Evolutionary conservation across 1,140 invertebrate genomes (phyloP).

Genomic region (Zaprionus vittiger): DNA sequence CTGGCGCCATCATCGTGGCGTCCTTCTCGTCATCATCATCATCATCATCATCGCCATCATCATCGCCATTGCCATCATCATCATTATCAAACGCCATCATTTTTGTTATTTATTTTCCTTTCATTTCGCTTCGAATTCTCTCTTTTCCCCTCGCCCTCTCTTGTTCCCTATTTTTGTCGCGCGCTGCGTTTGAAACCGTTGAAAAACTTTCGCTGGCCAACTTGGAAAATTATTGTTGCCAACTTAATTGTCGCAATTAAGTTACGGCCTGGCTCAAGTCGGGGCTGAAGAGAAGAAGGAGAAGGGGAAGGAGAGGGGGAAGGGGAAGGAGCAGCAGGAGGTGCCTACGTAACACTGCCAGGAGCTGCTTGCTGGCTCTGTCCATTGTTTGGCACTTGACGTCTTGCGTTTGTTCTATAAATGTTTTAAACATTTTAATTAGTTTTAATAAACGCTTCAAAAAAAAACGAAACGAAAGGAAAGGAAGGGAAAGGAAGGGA

Average conservation of each 20-base stretch:
- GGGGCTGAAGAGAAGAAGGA: too few relatives aligned
- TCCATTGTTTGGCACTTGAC: constrained; percentile 49
- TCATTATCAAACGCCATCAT: constrained; percentile 35
- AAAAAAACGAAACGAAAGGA: constrained; percentile 12
- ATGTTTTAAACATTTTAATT: constrained; percentile 64
- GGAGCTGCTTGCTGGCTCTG: background rate
- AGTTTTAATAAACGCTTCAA: constrained; percentile 59
- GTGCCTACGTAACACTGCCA: too few relatives aligned
- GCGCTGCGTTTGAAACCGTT: constrained; percentile 11
- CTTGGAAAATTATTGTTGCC: constrained; percentile 52
- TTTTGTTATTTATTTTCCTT: constrained; percentile 12
- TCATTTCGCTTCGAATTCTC: constrained; percentile 17
- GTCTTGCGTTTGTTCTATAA: constrained; percentile 56
- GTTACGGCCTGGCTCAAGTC: constrained; percentile 21
- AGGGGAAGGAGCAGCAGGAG: too few relatives aligned
- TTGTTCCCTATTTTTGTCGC: constrained; percentile 2
- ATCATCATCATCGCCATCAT: background rate
- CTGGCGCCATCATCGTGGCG: background rate
- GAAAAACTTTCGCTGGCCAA: constrained; percentile 46
- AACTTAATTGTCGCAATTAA: constrained; percentile 61
- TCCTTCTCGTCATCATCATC: too few relatives aligned
- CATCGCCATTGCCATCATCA: background rate
- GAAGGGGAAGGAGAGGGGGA: too few relatives aligned
- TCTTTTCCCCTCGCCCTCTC: background rate
- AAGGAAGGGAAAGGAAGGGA: background rate